Percentiles rank a stretch among this genome's conserved stretches.
These are phyloP conservation scores for Gambusia yucatana DNA, from an alignment of 2,797 vertebrate species.

Conservation along the genomic window DNA sequence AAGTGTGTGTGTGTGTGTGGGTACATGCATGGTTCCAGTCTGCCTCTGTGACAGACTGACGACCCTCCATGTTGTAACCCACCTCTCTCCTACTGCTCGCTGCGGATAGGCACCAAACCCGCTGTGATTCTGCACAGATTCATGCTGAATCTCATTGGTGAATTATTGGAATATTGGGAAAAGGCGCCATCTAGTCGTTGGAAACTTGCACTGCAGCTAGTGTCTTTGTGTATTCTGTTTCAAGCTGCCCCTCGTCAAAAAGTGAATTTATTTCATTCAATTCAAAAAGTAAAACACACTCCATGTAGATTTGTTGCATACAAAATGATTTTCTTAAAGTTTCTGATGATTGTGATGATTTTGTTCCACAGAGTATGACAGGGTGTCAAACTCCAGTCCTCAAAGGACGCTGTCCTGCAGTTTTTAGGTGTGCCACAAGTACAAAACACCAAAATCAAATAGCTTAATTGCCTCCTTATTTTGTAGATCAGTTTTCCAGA, in stretches of 20 bases:
- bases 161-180: not conserved
- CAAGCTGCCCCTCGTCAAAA: not conserved
- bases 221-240: not conserved
- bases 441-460: too few species aligned
- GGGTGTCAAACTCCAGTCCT: too few species aligned
- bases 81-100: not conserved
- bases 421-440: too few species aligned
- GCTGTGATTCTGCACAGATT: not conserved
- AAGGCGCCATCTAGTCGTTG: constrained; percentile 47
- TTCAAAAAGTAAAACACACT: not conserved
- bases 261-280: not conserved
- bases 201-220: not conserved
- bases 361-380: not conserved
- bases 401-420: too few species aligned
- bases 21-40: not conserved
- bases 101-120: not conserved
- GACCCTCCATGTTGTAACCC: not conserved
- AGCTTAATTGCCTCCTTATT: too few species aligned
- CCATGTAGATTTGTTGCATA: not conserved
- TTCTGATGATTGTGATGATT: not conserved
- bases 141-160: not conserved
- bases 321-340: not conserved
- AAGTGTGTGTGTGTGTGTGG: not conserved
- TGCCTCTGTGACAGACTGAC: not conserved
- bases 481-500: too few species aligned